Percentiles rank a stretch among this genome's conserved stretches.
Evolutionary conservation across 2,113 vertebrate species (phyloP).

Genomic region (Motacilla tschutschensis): DNA sequence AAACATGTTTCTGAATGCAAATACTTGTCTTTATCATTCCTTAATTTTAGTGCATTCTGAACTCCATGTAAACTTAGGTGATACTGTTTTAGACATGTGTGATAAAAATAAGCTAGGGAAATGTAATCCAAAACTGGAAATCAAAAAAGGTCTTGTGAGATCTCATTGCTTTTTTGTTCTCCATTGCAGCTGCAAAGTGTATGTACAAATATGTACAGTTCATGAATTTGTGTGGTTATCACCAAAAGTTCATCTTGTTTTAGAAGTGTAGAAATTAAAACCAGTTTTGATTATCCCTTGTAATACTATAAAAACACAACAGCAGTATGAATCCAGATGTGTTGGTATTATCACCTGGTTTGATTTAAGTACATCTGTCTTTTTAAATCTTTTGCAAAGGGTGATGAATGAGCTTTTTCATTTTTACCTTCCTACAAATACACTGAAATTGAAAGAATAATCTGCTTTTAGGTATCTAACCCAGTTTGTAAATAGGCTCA

Average conservation of each 20-base stretch:
- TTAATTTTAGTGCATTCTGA: not conserved
- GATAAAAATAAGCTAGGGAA: not conserved
- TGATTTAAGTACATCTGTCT: not conserved
- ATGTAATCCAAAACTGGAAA: not conserved
- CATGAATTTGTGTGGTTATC: not conserved
- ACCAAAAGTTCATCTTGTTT: not conserved
- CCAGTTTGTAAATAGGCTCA: not conserved
- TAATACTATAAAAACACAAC: not conserved
- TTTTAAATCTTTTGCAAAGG: not conserved
- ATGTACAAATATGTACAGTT: not conserved
- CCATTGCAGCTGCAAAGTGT: not conserved
- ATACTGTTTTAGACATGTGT: not conserved
- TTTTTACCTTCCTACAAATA: not conserved
- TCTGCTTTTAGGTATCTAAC: not conserved
- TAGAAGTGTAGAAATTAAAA: not conserved
- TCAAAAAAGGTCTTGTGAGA: not conserved
- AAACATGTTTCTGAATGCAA: not conserved
- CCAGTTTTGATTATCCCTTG: not conserved
- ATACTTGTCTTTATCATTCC: not conserved
- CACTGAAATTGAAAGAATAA: not conserved
- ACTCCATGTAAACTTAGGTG: not conserved
- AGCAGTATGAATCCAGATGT: not conserved
- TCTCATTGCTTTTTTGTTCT: not conserved
- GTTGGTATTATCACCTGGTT: not conserved
- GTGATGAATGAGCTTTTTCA: not conserved